Evolutionary conservation across 2,888 invertebrate genomes (phyloP).

Genomic region (Eugnorisma glareosa): DNA sequence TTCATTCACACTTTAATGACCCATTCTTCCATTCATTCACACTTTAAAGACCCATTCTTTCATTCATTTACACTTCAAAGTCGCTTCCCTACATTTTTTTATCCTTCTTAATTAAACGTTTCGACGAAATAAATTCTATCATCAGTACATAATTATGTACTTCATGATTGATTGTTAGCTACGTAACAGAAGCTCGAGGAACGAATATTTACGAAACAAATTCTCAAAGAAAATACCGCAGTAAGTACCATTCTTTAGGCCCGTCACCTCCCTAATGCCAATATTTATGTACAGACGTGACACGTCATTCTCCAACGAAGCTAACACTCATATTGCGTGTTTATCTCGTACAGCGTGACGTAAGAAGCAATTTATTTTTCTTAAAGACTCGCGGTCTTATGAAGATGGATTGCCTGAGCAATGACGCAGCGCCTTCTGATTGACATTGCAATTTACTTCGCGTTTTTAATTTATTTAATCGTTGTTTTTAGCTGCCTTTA

Average conservation of each 20-base stretch:
- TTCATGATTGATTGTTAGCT: not conserved
- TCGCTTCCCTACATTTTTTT: not conserved
- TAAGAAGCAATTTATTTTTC: constrained; percentile 85
- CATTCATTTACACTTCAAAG: too few relatives aligned
- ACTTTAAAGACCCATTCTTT: not conserved
- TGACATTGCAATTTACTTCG: constrained; percentile 88
- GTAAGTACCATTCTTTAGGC: constrained; percentile 17
- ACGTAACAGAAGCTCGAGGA: not conserved
- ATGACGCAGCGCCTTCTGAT: constrained; percentile 83
- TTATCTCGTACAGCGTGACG: constrained; percentile 75
- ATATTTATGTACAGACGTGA: constrained; percentile 69
- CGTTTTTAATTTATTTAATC: constrained; percentile 86
- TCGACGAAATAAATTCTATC: not conserved
- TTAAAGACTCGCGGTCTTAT: constrained; percentile 82
- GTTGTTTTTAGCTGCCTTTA: constrained; percentile 71
- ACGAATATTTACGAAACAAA: constrained; percentile 1
- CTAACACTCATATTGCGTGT: constrained; percentile 72
- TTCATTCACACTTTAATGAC: too few relatives aligned
- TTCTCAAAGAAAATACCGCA: not conserved
- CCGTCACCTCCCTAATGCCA: constrained; percentile 53
- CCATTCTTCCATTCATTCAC: too few relatives aligned
- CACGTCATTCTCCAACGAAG: constrained; percentile 65
- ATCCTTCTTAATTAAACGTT: not conserved
- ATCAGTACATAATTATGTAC: too few relatives aligned
- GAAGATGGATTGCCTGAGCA: constrained; percentile 85